Percentiles rank a stretch among this genome's conserved stretches.
phyloP scores from a whole-genome alignment of 2,888 invertebrate genomes.

The Stenodera caucasica region DNA sequence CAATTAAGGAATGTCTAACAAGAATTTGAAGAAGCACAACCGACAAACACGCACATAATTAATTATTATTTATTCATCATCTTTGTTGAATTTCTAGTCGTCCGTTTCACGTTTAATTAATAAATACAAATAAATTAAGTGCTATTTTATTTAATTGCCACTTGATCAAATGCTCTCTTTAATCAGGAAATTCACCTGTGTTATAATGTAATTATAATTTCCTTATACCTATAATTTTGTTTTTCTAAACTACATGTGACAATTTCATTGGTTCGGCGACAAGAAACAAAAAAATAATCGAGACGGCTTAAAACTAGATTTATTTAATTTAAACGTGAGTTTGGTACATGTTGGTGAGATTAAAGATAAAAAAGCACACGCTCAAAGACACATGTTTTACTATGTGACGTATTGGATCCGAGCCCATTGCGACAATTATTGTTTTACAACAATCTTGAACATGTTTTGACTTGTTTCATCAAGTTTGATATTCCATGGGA shows the following conservation, averaged over 20 bases:
- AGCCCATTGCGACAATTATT: slow-evolving; percentile 15
- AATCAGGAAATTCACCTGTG: no score
- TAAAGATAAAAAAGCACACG: slow-evolving; percentile 17
- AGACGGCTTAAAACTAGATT: background rate
- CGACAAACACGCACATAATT: slow-evolving; percentile 15
- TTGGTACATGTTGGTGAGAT: slow-evolving; percentile 9
- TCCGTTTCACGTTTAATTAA: background rate
- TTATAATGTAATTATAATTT: no score
- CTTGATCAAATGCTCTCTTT: no score
- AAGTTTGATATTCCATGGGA: background rate
- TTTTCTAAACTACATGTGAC: no score
- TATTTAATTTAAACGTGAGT: slow-evolving; percentile 6
- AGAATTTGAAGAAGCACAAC: slow-evolving; percentile 29
- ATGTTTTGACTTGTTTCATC: slow-evolving; percentile 20
- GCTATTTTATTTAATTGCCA: no score
- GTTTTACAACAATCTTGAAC: slow-evolving; percentile 5
- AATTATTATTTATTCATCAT: slow-evolving; percentile 1
- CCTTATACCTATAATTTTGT: no score
- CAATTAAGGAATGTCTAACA: slow-evolving; percentile 27
- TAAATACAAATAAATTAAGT: background rate
- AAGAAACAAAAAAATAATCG: no score
- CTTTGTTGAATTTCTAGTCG: background rate
- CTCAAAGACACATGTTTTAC: slow-evolving; percentile 20
- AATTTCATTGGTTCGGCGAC: no score
- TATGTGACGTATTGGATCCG: slow-evolving; percentile 13